These are phyloP conservation scores for Takifugu bimaculatus DNA, from an alignment of 2,113 vertebrate species.

Conservation along the genomic window DNA sequence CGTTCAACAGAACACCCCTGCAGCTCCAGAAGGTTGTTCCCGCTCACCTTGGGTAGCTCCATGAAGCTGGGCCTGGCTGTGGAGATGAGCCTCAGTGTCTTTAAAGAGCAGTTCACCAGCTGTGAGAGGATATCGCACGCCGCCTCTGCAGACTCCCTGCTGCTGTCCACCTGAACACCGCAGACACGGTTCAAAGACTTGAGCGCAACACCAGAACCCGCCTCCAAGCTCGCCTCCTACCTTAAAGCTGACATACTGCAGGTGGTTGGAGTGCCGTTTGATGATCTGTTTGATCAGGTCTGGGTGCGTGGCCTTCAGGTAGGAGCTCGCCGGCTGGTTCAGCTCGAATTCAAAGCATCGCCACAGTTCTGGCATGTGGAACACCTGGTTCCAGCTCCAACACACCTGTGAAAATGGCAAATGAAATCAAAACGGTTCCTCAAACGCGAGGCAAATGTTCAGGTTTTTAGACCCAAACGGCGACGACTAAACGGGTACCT, in stretches of 20 bases:
- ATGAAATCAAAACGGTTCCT: background rate
- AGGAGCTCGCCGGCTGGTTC: slow-evolving; percentile 93
- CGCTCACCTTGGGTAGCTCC: slow-evolving; percentile 91
- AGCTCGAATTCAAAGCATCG: slow-evolving; percentile 96
- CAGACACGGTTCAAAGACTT: slow-evolving; percentile 9
- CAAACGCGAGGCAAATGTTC: background rate
- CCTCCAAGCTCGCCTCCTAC: slow-evolving; percentile 59
- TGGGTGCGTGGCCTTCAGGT: slow-evolving; percentile 93
- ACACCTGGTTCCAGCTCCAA: slow-evolving; percentile 88
- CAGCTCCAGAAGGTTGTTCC: background rate
- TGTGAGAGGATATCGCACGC: slow-evolving; percentile 93
- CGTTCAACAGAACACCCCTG: background rate
- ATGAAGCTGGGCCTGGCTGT: slow-evolving; percentile 96
- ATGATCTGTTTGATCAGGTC: slow-evolving; percentile 97
- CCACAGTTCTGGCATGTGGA: slow-evolving; percentile 97
- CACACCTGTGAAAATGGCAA: slow-evolving; percentile 74
- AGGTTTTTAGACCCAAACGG: background rate
- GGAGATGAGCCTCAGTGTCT: slow-evolving; percentile 92
- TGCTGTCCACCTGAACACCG: slow-evolving; percentile 88
- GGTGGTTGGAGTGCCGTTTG: slow-evolving; percentile 90
- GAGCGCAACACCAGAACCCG: background rate
- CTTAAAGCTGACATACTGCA: slow-evolving; percentile 98
- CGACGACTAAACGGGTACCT: slow-evolving; percentile 53
- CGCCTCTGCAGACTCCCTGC: slow-evolving; percentile 93
- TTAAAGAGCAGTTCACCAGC: slow-evolving; percentile 92